Evolutionary conservation across 2,113 vertebrate species (phyloP).

Genomic region (Aplodontia rufa): DNA sequence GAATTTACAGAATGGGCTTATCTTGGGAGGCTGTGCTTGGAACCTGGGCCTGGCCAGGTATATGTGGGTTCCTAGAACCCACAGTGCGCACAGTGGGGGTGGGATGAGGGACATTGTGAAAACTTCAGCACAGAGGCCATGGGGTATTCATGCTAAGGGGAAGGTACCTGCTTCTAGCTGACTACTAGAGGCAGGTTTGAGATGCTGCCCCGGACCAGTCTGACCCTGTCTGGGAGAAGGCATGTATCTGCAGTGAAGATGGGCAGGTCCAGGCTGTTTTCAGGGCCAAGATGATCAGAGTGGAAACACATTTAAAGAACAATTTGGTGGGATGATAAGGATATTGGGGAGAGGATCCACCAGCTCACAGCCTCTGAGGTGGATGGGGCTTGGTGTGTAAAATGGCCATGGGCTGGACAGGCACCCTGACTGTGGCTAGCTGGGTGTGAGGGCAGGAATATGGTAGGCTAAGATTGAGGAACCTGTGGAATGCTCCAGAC

Average conservation of each 20-base stretch:
- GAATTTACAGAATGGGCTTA: not conserved
- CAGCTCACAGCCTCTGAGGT: too few species aligned
- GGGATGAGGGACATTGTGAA: too few species aligned
- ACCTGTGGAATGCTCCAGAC: not conserved
- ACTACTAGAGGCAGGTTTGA: too few species aligned
- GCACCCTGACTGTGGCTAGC: not conserved
- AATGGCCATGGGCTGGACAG: too few species aligned
- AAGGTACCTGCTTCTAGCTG: not conserved
- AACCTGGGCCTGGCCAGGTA: too few species aligned
- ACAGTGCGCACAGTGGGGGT: too few species aligned
- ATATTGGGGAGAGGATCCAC: not conserved
- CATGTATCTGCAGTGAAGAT: not conserved
- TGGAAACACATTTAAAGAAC: not conserved
- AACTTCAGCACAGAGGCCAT: too few species aligned
- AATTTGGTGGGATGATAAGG: not conserved
- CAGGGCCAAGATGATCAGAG: rapidly evolving
- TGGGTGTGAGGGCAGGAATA: too few species aligned
- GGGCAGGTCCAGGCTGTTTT: not conserved
- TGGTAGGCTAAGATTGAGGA: not conserved
- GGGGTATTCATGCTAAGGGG: too few species aligned
- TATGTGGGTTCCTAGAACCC: too few species aligned
- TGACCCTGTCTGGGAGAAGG: not conserved
- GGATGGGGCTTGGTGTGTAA: not conserved
- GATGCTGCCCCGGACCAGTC: not conserved
- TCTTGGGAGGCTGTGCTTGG: not conserved